These are phyloP conservation scores for Aldrovandia affinis DNA, from an alignment of 2,797 vertebrate genomes.

Conservation along the genomic window DNA sequence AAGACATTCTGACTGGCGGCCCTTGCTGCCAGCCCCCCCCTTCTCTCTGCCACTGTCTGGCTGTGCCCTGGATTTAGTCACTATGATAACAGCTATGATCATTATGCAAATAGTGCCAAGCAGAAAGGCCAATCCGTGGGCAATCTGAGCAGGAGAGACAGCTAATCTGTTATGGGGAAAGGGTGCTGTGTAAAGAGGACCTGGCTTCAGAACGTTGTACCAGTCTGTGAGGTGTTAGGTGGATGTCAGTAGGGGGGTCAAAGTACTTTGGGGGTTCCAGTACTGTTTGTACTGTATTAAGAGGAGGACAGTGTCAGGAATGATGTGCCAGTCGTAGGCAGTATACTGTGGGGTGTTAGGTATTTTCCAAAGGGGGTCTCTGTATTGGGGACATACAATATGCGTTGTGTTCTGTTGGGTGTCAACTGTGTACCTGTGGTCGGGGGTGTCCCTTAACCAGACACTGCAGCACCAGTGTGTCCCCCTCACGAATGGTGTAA, in stretches of 20 bases:
- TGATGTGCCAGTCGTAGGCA: not conserved
- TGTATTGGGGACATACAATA: not conserved
- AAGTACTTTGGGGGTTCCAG: not conserved
- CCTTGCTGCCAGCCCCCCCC: not conserved
- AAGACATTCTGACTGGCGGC: not conserved
- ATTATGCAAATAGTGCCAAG: not conserved
- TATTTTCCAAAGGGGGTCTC: too few relatives aligned
- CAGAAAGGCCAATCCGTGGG: not conserved
- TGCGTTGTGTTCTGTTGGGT: not conserved
- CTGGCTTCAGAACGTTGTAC: not conserved
- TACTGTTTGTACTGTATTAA: not conserved
- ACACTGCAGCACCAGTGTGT: constrained; percentile 90
- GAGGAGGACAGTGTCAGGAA: not conserved
- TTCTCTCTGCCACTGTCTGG: not conserved
- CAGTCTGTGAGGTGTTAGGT: not conserved
- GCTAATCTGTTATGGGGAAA: not conserved
- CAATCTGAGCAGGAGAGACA: not conserved
- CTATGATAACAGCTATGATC: not conserved
- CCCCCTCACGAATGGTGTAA: constrained; percentile 96
- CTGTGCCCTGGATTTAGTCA: not conserved
- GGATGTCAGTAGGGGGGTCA: not conserved
- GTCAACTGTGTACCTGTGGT: constrained; percentile 82
- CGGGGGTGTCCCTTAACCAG: constrained; percentile 94
- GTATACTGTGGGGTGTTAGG: not conserved
- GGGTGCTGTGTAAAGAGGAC: too few relatives aligned